Base-by-base conservation (phyloP, 2,888 invertebrate genomes). In the Periphyllus acericola region DNA sequence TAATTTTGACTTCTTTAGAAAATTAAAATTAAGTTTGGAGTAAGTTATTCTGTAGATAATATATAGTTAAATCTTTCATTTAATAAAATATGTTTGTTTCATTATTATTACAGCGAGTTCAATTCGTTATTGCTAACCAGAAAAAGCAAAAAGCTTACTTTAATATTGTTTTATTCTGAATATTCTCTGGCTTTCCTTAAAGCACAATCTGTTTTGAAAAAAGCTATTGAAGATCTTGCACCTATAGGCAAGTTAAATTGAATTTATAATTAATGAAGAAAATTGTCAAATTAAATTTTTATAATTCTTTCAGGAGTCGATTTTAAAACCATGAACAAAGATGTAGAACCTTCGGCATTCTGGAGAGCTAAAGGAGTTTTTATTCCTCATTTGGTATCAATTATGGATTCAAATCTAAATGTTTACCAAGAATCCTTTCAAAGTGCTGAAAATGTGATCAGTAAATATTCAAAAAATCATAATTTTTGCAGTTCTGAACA, bases 151-250 rank as follows among this genome's bases (percentile, higher is more conserved):
- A 87, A 87, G 71, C 87, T 87, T 81, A 87, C 97, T 89, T 92
- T 99, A 89, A 93, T 99, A 81, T 94, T 98, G 90, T 97, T 97
- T 92, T 99, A 98, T 92, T 96, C 96, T 14, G 98, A 98, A 92
- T 98, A 97, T 96, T 99, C 98, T 91, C 96, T 97, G 92, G 95
- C 96, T 81, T 99, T 98, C 91, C 94, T 97, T 89, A 95, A 95
- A 90, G 95, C 96, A n/a, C 97, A 97, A 79, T 95, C 95, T 0
- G 94, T 96, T 19, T 97, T 98, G 94, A 94, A 96, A 82, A 94
- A 96, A 89, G 93, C 98, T 83, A 95, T 97, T 74, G 96, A 97
- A 90, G 96, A 98, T 76, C 92, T 98, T 86, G 96, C 97, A 91
- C 96, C 96, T 40, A 91, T 93, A 78, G 90, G 90, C 89, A 86